phyloP scores from a whole-genome alignment of 2,797 vertebrate species.

The Galago senegalensis region DNA sequence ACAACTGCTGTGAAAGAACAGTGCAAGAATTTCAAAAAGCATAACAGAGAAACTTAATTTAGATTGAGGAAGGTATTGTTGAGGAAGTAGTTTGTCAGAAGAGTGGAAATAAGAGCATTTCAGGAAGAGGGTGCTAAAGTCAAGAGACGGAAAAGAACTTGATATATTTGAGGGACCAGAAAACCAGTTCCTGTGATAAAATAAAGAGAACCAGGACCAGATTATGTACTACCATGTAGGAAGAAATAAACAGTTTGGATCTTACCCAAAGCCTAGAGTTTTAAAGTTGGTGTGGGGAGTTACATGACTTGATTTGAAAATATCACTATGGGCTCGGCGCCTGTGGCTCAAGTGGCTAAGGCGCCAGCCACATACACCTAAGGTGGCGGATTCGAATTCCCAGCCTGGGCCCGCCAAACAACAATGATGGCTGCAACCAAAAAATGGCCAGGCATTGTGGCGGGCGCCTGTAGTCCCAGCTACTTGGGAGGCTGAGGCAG shows the following conservation, averaged over 20 bases:
- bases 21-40: constrained; percentile 14
- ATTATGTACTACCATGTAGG: background rate
- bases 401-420: too few relatives aligned
- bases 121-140: background rate
- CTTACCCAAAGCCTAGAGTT: constrained; percentile 4
- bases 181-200: background rate
- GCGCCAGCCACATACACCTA: too few relatives aligned
- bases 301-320: background rate
- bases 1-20: background rate
- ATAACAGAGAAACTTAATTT: background rate
- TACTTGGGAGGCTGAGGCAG: too few relatives aligned
- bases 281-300: background rate
- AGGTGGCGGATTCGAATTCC: too few relatives aligned
- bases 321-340: background rate
- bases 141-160: background rate
- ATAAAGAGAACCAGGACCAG: background rate
- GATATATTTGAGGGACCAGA: background rate
- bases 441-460: too few relatives aligned
- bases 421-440: too few relatives aligned
- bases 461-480: too few relatives aligned
- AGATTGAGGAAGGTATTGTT: background rate
- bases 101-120: background rate
- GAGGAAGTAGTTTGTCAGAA: constrained; percentile 26
- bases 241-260: constrained; percentile 25
- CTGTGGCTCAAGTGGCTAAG: too few relatives aligned